phyloP scores from a whole-genome alignment of 2,113 vertebrate species.

The Marcusenius ussheri region DNA sequence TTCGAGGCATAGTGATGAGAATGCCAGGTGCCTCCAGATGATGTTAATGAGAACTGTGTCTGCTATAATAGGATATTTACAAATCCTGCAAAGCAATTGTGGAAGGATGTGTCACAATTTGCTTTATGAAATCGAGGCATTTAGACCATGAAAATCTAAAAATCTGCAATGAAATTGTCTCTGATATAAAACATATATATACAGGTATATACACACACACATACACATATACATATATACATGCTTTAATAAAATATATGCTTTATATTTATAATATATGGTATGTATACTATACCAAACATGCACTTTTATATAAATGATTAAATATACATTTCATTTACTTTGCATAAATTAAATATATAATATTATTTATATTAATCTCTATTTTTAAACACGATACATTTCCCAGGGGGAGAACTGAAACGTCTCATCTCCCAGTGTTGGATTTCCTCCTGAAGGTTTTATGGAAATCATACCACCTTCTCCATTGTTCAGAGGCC shows the following conservation, averaged over 20 bases:
- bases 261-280: not conserved
- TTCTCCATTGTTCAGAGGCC: constrained; percentile 21
- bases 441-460: constrained; percentile 33
- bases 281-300: too few relatives aligned
- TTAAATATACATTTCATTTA: not conserved
- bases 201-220: not conserved
- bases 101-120: not conserved
- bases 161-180: constrained; percentile 18
- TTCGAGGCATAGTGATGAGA: not conserved
- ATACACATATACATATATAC: not conserved
- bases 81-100: not conserved
- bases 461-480: constrained; percentile 40
- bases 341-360: not conserved
- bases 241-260: not conserved
- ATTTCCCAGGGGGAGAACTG: constrained; percentile 31
- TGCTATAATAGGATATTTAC: not conserved
- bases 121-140: not conserved
- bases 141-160: constrained; percentile 28
- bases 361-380: not conserved
- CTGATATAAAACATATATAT: not conserved
- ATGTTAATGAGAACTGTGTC: not conserved
- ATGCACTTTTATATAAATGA: too few relatives aligned
- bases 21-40: not conserved
- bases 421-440: constrained; percentile 46
- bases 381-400: constrained; percentile 35